phyloP scores from a whole-genome alignment of 2,113 vertebrate species.

The Phalacrocorax pelagicus region DNA sequence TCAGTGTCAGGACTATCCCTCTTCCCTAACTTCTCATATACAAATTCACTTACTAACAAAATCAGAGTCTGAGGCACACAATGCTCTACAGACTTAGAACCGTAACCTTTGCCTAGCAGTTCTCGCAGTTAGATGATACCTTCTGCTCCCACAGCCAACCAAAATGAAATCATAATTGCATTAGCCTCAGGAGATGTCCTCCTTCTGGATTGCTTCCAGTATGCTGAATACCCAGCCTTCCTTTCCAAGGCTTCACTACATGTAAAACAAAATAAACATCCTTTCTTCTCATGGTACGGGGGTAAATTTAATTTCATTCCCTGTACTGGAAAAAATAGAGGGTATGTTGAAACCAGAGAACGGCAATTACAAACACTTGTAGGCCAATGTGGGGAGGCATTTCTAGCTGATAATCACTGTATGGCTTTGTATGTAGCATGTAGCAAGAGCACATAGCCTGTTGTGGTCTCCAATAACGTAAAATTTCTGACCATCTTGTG shows the following conservation, averaged over 20 bases:
- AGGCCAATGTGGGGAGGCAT: background rate
- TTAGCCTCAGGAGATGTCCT: background rate
- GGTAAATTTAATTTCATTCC: background rate
- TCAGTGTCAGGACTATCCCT: background rate
- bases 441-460: background rate
- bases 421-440: background rate
- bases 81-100: background rate
- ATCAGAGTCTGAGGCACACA: background rate
- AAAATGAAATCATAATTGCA: background rate
- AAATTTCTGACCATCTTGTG: background rate
- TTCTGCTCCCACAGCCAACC: background rate
- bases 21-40: background rate
- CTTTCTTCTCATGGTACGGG: background rate
- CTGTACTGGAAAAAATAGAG: background rate
- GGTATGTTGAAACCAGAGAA: background rate
- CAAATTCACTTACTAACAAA: background rate
- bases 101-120: background rate
- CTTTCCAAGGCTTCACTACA: background rate
- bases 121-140: background rate
- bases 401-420: background rate
- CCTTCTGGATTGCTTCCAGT: background rate
- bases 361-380: accelerated
- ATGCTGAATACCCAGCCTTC: background rate
- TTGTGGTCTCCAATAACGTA: background rate
- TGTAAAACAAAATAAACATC: background rate